Evolutionary conservation across 2,797 vertebrate species (phyloP), one percentile per base, ranked within the genome.

Genomic region (Microctenopoma stevenorrisi): DNA sequence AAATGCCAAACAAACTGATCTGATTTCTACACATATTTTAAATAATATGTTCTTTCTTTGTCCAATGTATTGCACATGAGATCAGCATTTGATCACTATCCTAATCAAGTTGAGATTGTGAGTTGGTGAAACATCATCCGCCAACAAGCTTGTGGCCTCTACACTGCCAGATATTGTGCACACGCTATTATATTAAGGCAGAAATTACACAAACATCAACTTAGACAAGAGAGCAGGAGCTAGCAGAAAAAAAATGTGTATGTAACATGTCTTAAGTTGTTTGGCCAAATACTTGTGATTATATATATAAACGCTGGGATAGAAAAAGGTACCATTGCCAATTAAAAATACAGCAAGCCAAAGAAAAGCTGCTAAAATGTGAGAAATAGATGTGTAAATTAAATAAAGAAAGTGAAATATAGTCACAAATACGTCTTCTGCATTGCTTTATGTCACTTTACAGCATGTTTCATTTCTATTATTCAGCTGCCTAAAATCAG

Each of bases 281-380:
- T 63, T 56, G 9, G 44, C 12, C 18, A 66, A 64, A 71, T 76
- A 71, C 67, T 46, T 73, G 46, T 68, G 47, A 57, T 60, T 59
- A 60, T 64, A 77, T 63, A 68, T 70, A 76, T 65, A 58, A 66
- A 69, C 7, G 25, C 14, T 71, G 63, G 70, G 62, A 60, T 38
- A 13, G 55, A 71, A 54, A 4, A 47, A 65, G 44, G 25, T 14
- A 12, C 15, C 22, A 7, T 8, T 68, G 50, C 65, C 69, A 71
- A 70, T 58, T 28, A 26, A 25, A 68, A 52, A 50, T 0, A 62
- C 7, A 37, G 25, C 6, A 18, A 71, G 55, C 67, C 70, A 78
- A 74, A 64, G 4, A 58, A 68, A 64, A 64, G 47, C 11, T 3
- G 43, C 43, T 14, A 54, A 65, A 60, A 60, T 16, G 22, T 57